Evolutionary conservation across 2,888 invertebrate species (phyloP).

Genomic region (Cantharis rustica): DNA sequence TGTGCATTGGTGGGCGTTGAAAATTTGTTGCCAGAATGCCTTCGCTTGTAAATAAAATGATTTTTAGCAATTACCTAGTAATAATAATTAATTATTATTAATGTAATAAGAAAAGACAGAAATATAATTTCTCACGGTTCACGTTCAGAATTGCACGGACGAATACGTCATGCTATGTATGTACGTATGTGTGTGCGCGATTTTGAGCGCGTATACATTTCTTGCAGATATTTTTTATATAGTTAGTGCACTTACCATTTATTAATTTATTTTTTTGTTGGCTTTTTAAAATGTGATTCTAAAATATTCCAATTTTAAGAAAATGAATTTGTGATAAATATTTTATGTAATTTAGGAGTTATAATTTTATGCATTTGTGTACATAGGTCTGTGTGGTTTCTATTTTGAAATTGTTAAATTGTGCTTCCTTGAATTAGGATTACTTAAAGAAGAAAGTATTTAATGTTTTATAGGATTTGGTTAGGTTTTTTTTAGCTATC

Average conservation of each 20-base stretch:
- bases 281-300: constrained; percentile 55
- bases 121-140: constrained; percentile 34
- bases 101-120: constrained; percentile 28
- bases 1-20: constrained; percentile 19
- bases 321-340: constrained; percentile 55
- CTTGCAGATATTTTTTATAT: constrained; percentile 41
- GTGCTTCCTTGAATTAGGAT: constrained; percentile 27
- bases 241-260: constrained; percentile 30
- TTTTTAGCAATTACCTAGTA: constrained; percentile 10
- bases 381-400: constrained; percentile 31
- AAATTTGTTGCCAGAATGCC: constrained; percentile 22
- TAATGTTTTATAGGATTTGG: constrained; percentile 23
- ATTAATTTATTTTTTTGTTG: constrained; percentile 43
- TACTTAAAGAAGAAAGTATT: constrained; percentile 12
- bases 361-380: constrained; percentile 30
- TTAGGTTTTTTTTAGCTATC: constrained; percentile 26
- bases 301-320: constrained; percentile 54
- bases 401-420: constrained; percentile 17
- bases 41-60: constrained; percentile 27
- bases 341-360: constrained; percentile 28
- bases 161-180: no score
- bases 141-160: neutral
- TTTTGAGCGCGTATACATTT: neutral
- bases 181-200: neutral
- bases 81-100: constrained; percentile 9